Evolutionary conservation across 2,888 invertebrate genomes (phyloP).

Genomic region (Phymatocera aterrima): DNA sequence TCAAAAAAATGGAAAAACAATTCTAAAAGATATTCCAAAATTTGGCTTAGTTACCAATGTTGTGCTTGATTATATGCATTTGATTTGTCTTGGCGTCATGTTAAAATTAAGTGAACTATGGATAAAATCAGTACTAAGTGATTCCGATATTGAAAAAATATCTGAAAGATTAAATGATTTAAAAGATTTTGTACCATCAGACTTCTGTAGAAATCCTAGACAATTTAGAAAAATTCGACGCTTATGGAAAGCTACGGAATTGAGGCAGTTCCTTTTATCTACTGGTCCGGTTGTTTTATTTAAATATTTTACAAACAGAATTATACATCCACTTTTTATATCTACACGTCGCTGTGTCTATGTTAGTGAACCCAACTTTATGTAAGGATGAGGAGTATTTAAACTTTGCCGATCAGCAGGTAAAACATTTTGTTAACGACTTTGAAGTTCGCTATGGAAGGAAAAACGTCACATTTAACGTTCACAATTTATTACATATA

Average conservation of each 20-base stretch:
- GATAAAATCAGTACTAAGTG: conserved; percentile 5
- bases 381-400: background rate
- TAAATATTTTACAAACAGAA: background rate
- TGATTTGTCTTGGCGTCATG: conserved; percentile 3
- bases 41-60: conserved; percentile 15
- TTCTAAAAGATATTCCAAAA: conserved; percentile 12
- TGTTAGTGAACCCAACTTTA: conserved; percentile 1
- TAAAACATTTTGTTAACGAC: conserved; percentile 12
- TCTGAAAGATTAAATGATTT: conserved; percentile 1
- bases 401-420: conserved; percentile 18
- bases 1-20: conserved; percentile 5
- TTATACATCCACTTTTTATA: conserved; percentile 21
- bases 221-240: conserved; percentile 19
- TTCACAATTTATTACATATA: conserved; percentile 13
- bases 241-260: conserved; percentile 20
- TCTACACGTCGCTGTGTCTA: conserved; percentile 6
- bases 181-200: conserved; percentile 18
- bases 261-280: conserved; percentile 9
- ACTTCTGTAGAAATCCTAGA: conserved; percentile 24
- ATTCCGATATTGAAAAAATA: conserved; percentile 3
- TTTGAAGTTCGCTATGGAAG: conserved; percentile 19
- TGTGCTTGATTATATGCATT: conserved; percentile 21
- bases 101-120: conserved; percentile 5
- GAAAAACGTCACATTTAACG: background rate
- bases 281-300: background rate